phyloP scores from a whole-genome alignment of 2,797 vertebrate species.

The Silurus aristotelis region DNA sequence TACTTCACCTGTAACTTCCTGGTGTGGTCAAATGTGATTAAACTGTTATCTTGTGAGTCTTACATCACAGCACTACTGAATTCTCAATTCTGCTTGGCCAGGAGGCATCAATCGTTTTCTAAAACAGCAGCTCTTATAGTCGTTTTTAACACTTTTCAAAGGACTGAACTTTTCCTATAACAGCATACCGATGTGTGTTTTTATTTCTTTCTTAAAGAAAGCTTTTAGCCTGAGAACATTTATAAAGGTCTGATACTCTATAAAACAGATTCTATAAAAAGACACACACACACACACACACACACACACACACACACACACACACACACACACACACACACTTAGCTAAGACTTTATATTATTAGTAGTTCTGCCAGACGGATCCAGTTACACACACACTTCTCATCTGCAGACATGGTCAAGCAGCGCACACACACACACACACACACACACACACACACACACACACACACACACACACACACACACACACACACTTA shows the following conservation, averaged over 20 bases:
- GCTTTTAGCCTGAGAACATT: too few species aligned
- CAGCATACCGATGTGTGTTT: too few species aligned
- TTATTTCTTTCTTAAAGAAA: too few species aligned
- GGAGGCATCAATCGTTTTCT: too few species aligned
- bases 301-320: background rate
- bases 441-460: too few species aligned
- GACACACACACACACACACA: background rate
- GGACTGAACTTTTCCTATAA: too few species aligned
- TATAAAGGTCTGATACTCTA: background rate
- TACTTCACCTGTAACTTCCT: background rate
- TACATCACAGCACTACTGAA: background rate
- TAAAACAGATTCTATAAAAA: background rate
- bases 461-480: too few species aligned
- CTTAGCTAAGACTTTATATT: background rate
- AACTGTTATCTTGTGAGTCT: background rate
- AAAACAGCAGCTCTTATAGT: background rate
- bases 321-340: background rate
- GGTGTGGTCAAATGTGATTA: background rate
- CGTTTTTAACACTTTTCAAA: background rate
- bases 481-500: constrained; percentile 5
- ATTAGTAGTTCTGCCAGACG: too few species aligned
- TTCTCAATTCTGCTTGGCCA: background rate
- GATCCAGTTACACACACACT: background rate
- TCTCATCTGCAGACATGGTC: background rate
- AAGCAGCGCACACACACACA: background rate